Evolutionary conservation across 2,888 invertebrate species (phyloP).

Genomic region (Netelia fuscicornis): DNA sequence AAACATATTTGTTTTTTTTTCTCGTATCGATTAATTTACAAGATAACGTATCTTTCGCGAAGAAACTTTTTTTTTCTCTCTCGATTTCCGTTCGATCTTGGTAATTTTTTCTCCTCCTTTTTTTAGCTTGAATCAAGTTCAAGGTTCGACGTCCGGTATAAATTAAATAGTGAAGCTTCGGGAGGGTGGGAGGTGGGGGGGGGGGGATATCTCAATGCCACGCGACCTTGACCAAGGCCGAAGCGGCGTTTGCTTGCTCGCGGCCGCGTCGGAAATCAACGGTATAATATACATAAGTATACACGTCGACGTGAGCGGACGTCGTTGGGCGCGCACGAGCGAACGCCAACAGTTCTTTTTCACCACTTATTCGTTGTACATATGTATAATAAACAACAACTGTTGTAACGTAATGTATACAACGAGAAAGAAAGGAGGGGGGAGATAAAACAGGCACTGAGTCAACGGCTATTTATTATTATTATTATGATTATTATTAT

Average conservation of each 20-base stretch:
- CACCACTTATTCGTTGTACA: conserved; percentile 27
- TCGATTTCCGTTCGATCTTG: not conserved
- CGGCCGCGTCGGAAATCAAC: conserved; percentile 77
- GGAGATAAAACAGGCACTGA: not conserved
- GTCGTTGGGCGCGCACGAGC: conserved; percentile 31
- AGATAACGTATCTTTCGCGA: not conserved
- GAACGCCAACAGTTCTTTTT: conserved; percentile 14
- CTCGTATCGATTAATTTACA: not conserved
- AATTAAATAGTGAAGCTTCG: conserved; percentile 72
- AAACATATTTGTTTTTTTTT: not conserved
- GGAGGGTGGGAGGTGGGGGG: conserved; percentile 28
- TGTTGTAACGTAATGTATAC: not conserved
- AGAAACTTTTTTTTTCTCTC: not conserved
- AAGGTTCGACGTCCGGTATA: conserved; percentile 79
- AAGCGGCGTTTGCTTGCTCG: conserved; percentile 44
- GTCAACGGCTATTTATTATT: not conserved
- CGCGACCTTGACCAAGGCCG: conserved; percentile 78
- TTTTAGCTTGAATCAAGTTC: conserved; percentile 59
- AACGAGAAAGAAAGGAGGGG: not conserved
- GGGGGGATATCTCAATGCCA: conserved; percentile 74
- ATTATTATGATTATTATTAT: not conserved
- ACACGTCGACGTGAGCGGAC: conserved; percentile 38
- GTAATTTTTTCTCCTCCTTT: not conserved
- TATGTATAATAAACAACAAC: conserved; percentile 35
- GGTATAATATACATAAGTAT: conserved; percentile 71